A percentile compares a stretch with the other conserved stretches of the same genome.
phyloP scores from a whole-genome alignment of 30 jellyfish, hydroid and myxozoan genomes.

The Catostylus mosaicus region DNA sequence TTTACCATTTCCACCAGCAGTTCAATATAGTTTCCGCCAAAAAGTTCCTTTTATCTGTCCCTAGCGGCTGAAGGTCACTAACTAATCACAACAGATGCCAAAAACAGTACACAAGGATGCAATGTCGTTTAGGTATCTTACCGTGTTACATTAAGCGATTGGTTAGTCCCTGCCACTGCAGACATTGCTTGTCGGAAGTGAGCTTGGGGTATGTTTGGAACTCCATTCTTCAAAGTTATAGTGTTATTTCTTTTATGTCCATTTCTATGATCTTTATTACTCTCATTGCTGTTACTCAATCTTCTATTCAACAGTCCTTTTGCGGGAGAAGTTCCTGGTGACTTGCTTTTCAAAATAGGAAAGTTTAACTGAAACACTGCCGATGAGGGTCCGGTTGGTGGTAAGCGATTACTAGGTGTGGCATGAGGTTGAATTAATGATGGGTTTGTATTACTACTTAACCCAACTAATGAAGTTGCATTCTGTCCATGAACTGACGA shows the following conservation, averaged over 20 bases:
- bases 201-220: conserved; percentile 37
- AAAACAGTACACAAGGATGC: too few relatives aligned
- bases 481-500: conserved; percentile 43
- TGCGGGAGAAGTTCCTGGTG: conserved; percentile 57
- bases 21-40: too few relatives aligned
- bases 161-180: conserved; percentile 37
- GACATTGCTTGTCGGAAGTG: conserved; percentile 70
- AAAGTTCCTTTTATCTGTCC: too few relatives aligned
- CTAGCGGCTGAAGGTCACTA: too few relatives aligned
- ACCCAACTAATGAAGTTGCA: not conserved
- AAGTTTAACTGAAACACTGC: conserved; percentile 90
- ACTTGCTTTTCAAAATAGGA: conserved; percentile 69
- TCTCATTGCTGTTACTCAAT: conserved; percentile 30
- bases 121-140: too few relatives aligned
- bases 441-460: conserved; percentile 5
- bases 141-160: conserved; percentile 60
- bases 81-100: too few relatives aligned
- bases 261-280: conserved; percentile 51
- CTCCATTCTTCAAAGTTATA: conserved; percentile 32
- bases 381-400: conserved; percentile 94
- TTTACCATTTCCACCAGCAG: too few relatives aligned
- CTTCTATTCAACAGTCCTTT: conserved; percentile 54
- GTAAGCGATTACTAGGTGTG: conserved; percentile 63
- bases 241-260: conserved; percentile 40
- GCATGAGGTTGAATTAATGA: conserved; percentile 9